Conservation (phyloP, 2,113 vertebrate genomes). For the Tursiops truncatus region DNA sequence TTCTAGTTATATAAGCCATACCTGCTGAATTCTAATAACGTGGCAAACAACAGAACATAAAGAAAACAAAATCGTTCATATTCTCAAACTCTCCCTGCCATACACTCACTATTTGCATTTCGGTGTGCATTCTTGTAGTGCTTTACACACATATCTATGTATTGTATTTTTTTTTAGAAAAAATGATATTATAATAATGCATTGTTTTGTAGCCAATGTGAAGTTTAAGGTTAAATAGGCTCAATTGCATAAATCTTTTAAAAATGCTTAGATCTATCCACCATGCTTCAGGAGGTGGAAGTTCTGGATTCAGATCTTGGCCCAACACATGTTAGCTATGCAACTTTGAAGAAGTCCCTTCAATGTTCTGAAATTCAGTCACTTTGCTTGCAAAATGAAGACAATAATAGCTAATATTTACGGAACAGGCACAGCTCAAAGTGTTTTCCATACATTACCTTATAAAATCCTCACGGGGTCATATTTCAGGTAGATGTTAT, state of each 20-base stretch:
- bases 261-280: neutral
- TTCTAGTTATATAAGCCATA: neutral
- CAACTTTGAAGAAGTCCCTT: neutral
- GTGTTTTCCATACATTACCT: neutral
- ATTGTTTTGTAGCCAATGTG: neutral
- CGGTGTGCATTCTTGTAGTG: neutral
- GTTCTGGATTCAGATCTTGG: neutral
- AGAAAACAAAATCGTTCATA: neutral
- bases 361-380: neutral
- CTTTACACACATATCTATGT: neutral
- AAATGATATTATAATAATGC: neutral
- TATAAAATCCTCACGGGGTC: neutral
- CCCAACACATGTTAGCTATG: neutral
- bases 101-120: neutral
- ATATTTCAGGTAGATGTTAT: neutral
- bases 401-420: neutral
- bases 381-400: neutral
- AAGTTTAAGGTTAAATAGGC: neutral
- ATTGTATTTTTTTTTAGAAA: neutral
- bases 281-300: neutral
- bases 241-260: neutral
- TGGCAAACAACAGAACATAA: neutral
- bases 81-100: neutral
- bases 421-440: neutral
- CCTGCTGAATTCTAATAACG: neutral